Evolutionary conservation across 2,113 vertebrate genomes (phyloP), one percentile per base, ranked within the genome.

Genomic region (Leuciscus idus): DNA sequence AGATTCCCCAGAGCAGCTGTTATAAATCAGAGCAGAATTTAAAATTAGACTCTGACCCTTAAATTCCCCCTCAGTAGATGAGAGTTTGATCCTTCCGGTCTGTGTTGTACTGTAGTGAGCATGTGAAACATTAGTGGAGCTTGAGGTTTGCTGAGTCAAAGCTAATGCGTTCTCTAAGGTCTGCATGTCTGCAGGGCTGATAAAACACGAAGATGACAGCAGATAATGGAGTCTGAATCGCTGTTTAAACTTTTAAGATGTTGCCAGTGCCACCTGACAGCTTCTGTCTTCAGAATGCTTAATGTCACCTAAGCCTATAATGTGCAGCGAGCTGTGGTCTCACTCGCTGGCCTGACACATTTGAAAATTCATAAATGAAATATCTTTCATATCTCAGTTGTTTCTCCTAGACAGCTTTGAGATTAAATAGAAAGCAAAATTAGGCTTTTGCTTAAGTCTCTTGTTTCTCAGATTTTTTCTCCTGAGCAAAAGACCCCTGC

Each of bases 111-210:
- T 76, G 7, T 74, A 70, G 23, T 62, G 59, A 23, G 77, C 81
- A 55, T 73, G 73, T 57, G 50, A 86, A 43, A 62, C 80, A 43
- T 66, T 81, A 75, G 19, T 33, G 26, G 10, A 26, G 13, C 50
- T 55, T n/a, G 8, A 81, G 21, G 1, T 84, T 80, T 82, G 70
- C 70, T 50, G 80, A 80, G 55, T 86, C 80, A 83, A 81, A 83
- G 46, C 11, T 81, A 52, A 61, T 62, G 19, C 72, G 23, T 61
- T 50, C 30, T 73, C 70, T 62, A 3, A 9, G 10, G 23, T 15
- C 50, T 73, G 74, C 19, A 55, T 6, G 59, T 52, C 50, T 73
- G 55, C 39, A 50, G 39, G 43, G 6, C 39, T 55, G 43, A 64
- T 81, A 55, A 62, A 83, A 83, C 81, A 55, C 66, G 52, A 70